Evolutionary conservation across 2,888 invertebrate genomes (phyloP), one percentile per base, ranked within the genome.

Genomic region (Metacarcinus magister): DNA sequence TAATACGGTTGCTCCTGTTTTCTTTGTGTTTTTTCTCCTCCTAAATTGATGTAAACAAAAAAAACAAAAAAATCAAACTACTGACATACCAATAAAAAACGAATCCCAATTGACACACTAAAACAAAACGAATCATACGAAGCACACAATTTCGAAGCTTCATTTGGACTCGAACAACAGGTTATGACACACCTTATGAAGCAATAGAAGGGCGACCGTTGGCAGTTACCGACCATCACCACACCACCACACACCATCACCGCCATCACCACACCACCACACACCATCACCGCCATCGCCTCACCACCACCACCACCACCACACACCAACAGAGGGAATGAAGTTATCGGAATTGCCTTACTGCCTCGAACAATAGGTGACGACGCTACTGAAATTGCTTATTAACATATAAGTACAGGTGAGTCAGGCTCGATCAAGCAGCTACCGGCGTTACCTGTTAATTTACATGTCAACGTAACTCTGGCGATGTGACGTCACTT

Each of bases 1-100:
- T 93, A 93, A 93, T 60, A 95, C 46, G 92, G 95, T 95, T 95
- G 90, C 67, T 92, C 95, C 82, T 95, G 90, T 90, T 95, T 39
- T 39, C 39, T 39, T 91, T 19, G 7, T 19, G 92, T 92, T 46
- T 43, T 90, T 95, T 46, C 28, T 75, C 46, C 10, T 48, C 67
- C 91, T 92, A 23, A 43, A 23, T 43, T 2, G 23, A 75, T 44
- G 28, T 13, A 19, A 44, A 10, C 13, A 10, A 46, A 23, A 44
- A n/a, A 28, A 3, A 16, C 13, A 39, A 10, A 46, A 48, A 46
- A 13, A 28, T 46, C 91, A 46, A 23, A 89, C 48, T 28, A 13
- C 46, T 23, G 28, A 92, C 91, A 48, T 13, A 7, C 91, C 8
- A 28, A 39, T 23, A 87, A 87, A 87, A 23, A 39, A 39, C 39